phyloP scores from a whole-genome alignment of 2,113 vertebrate species.

The Spheniscus mendiculus region DNA sequence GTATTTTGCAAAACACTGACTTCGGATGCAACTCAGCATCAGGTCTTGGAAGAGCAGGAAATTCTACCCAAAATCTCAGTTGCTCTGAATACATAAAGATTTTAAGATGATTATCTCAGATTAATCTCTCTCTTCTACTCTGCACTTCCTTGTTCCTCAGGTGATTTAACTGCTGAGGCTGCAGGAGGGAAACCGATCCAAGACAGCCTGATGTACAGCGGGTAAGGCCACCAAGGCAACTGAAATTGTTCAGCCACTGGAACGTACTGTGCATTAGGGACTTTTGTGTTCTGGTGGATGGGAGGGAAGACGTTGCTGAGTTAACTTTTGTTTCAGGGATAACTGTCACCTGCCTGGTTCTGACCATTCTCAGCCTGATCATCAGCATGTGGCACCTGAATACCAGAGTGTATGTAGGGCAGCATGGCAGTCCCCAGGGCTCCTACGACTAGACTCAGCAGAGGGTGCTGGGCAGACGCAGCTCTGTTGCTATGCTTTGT shows the following conservation, averaged over 20 bases:
- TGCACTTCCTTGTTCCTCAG: conserved; percentile 58
- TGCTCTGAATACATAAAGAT: not conserved
- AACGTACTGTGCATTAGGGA: not conserved
- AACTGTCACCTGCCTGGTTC: not conserved
- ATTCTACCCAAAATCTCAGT: not conserved
- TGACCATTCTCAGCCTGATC: not conserved
- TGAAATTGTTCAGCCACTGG: not conserved
- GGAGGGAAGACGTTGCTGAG: not conserved
- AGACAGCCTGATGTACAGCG: conserved; percentile 86
- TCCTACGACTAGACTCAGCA: not conserved
- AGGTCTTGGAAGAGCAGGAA: not conserved
- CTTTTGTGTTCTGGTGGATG: not conserved
- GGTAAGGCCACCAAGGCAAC: conserved; percentile 76
- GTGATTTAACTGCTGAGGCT: conserved; percentile 82
- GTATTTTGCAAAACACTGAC: not conserved
- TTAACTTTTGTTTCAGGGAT: not conserved
- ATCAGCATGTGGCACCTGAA: not conserved
- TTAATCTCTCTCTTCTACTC: not conserved
- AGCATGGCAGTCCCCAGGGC: not conserved
- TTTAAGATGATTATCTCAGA: not conserved
- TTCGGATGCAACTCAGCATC: not conserved
- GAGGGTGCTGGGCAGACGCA: not conserved
- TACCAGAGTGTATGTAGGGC: not conserved
- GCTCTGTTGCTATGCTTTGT: not conserved
- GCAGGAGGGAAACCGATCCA: conserved; percentile 78